Base-by-base conservation (phyloP, 2,113 vertebrate species). In the Cepphus grylle region DNA sequence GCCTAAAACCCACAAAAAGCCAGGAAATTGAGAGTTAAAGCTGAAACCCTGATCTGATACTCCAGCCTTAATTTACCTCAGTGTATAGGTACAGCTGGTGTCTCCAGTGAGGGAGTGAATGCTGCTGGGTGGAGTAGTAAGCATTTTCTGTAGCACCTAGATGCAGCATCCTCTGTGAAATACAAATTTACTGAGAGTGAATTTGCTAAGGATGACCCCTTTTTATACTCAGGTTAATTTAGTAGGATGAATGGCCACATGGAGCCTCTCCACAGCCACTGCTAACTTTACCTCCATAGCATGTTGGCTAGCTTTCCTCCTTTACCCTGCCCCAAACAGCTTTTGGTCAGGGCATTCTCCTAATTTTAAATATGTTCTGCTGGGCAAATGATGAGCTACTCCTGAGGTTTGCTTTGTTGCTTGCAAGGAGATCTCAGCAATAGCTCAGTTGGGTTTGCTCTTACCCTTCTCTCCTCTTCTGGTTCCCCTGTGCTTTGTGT, bases 21-120 rank as follows among this genome's bases (percentile, higher is more conserved):
- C 97, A 98, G 98, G 97, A 98, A 98, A 98, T 97, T 97, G 96
- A 97, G 97, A 98, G 84, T 97, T 98, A 97, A 97, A 93, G 61
- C 70, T 81, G 92, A 96, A 97, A 81, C 86, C 94, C 97, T 97
- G 95, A 96, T 91, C 95, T 97, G 94, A 81, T 95, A 94, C 69
- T 97, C 80, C 76, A 95, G 86, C 42, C 70, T 90, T 90, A 94
- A 95, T 91, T 94, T 96, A 90, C 76, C 88, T 95, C 71, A 77
- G 85, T 29, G 36, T 53, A 84, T 82, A 88, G 81, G 80, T 78
- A 79, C 52, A 70, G 50, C 29, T 82, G 61, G 49, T 81, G 59
- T 63, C 55, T 94, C 34, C 53, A 58, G 19, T 6, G 21, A 90
- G 86, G 83, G 38, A 88, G 20, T 88, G 77, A 80, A 94, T 88